Percentiles rank a stretch among this genome's conserved stretches.
These are phyloP conservation scores for Leptinotarsa peninsularis DNA, from an alignment of 2,888 invertebrate species.

Conservation along the genomic window DNA sequence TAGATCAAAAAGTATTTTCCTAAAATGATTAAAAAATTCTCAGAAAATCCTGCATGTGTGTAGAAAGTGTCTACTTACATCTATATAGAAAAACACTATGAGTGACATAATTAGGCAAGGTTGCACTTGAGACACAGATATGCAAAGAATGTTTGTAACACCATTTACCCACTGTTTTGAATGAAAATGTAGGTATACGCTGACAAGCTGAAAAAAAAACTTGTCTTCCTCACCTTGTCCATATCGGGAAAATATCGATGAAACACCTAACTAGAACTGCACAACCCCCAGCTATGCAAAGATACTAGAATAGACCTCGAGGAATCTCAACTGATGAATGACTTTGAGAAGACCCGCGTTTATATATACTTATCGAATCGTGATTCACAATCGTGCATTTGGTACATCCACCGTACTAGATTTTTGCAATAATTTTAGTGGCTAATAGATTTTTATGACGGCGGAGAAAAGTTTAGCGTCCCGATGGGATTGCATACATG, in stretches of 20 bases:
- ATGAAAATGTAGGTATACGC: neutral
- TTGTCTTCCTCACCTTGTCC: neutral
- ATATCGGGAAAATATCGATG: conserved; percentile 9
- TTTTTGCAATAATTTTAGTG: conserved; percentile 59
- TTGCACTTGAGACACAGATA: conserved; percentile 2
- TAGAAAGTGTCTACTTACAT: neutral
- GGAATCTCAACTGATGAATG: conserved; percentile 50
- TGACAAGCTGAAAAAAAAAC: neutral
- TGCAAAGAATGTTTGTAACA: neutral
- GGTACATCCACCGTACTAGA: conserved; percentile 60
- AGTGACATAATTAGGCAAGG: neutral
- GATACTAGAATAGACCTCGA: conserved; percentile 28
- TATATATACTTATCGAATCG: conserved; percentile 65
- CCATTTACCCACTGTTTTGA: neutral
- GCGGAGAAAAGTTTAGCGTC: conserved; percentile 50
- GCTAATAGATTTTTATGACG: conserved; percentile 57
- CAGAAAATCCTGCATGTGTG: neutral
- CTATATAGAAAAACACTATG: neutral
- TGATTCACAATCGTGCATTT: conserved; percentile 65
- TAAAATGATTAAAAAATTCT: conserved; percentile 14
- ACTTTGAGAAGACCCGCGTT: conserved; percentile 51
- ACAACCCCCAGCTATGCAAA: conserved; percentile 15
- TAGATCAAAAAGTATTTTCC: too few species aligned
- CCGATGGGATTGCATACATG: conserved; percentile 40
- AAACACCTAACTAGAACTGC: conserved; percentile 1